A percentile compares a stretch with the other conserved stretches of the same genome.
Evolutionary conservation across 2,113 vertebrate species (phyloP).

Genomic region (Microtus ochrogaster): DNA sequence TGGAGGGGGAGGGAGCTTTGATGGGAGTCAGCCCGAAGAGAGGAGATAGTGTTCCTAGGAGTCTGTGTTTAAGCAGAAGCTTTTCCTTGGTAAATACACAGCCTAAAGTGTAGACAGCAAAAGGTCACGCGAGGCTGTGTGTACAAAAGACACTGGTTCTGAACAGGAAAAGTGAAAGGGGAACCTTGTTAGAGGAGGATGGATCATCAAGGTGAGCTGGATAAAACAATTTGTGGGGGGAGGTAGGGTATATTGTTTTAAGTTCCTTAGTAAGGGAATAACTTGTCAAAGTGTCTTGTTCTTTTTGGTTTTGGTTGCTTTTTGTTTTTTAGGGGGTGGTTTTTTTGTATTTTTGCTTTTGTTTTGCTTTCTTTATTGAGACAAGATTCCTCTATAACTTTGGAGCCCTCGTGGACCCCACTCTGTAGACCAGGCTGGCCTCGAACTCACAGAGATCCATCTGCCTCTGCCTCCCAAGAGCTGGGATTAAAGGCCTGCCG

Average conservation of each 20-base stretch:
- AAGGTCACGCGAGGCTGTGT: neutral
- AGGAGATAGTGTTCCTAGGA: constrained; percentile 55
- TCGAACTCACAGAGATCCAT: neutral
- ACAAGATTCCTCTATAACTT: too few relatives aligned
- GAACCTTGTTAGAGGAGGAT: neutral
- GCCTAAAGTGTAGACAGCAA: neutral
- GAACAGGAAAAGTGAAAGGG: neutral
- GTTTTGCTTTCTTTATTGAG: neutral
- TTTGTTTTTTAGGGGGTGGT: too few relatives aligned
- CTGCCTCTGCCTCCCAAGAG: neutral
- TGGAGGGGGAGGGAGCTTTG: neutral
- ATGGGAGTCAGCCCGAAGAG: constrained; percentile 9
- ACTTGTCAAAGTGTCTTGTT: too few relatives aligned
- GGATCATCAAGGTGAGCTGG: neutral
- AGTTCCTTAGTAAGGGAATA: neutral
- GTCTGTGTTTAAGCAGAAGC: neutral
- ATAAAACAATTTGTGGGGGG: constrained; percentile 11
- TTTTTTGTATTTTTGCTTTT: too few relatives aligned
- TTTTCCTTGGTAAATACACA: constrained; percentile 12
- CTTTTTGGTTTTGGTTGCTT: neutral
- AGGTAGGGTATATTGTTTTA: neutral
- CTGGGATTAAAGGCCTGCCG: neutral
- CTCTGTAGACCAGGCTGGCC: neutral
- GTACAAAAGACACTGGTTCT: neutral
- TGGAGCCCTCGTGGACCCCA: neutral